Evolutionary conservation across 2,113 vertebrate species (phyloP), one percentile per base, ranked within the genome.

Genomic region (Crocuta crocuta): DNA sequence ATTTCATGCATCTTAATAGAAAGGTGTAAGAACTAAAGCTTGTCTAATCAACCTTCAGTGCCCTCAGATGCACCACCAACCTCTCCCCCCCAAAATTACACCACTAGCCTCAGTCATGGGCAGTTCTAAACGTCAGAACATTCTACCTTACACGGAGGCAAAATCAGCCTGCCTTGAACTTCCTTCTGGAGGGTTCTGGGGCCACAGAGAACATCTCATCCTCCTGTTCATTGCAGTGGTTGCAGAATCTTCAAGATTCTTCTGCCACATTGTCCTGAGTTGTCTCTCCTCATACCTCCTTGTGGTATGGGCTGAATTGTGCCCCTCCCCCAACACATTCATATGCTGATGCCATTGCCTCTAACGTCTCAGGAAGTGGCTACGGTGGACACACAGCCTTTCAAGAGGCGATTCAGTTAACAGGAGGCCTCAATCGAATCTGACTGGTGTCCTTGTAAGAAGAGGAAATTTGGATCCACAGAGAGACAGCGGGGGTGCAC

Each of bases 221-320:
- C 28, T 9, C 5, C 86, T 31, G 11, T 9, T 9, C 53, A 16
- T 13, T 4, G 21, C 9, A 6, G 15, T 12, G 33, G 5, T 11
- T 12, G 48, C 7, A 23, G 63, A 45, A 7, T 31, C 12, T 50
- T 43, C 31, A n/a, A 31, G 1, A 50, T 13, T 53, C 58, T 73
- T 43, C 19, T 7, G 2, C n/a, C n/a, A 39, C 2, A 7, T 4
- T 39, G 13, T 17, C 53, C 28, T 12, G 23, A 1, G 5, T 10
- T 13, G 26, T 48, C 28, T 66, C 26, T 68, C 35, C 4, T 68
- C 28, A 1, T 33, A 10, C 43, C 12, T 87, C n/a, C 0, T 2
- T 31, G n/a, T 33, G 1, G 15, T 15, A 7, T 0, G 31, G 58
- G 12, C 12, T n/a, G 66, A 63, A 43, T 23, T 21, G 8, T 78